Percentiles rank a stretch among this genome's conserved stretches.
phyloP scores from a whole-genome alignment of 2,797 vertebrate species.

The Valencia hispanica region DNA sequence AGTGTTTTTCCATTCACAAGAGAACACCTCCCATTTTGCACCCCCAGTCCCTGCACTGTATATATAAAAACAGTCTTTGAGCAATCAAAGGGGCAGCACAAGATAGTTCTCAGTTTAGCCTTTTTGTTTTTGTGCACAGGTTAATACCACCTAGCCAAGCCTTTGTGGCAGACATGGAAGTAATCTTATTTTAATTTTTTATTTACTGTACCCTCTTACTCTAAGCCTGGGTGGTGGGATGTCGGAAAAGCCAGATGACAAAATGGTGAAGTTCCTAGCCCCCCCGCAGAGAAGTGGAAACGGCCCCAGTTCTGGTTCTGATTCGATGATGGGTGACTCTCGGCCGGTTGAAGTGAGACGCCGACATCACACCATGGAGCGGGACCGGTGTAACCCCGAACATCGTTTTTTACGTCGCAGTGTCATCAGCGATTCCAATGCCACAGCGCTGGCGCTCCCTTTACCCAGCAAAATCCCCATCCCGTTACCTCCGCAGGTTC shows the following conservation, averaged over 20 bases:
- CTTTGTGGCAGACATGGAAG: conserved; percentile 68
- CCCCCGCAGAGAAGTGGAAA: conserved; percentile 86
- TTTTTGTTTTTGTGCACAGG: conserved; percentile 43
- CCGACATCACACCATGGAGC: conserved; percentile 97
- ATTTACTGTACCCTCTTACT: conserved; percentile 58
- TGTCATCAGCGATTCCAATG: conserved; percentile 97
- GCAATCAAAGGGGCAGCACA: conserved; percentile 29
- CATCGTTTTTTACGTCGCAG: conserved; percentile 96
- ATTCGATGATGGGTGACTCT: conserved; percentile 87
- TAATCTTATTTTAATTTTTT: conserved; percentile 66
- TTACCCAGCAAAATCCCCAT: conserved; percentile 85
- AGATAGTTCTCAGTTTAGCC: conserved; percentile 37
- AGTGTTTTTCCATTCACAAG: conserved; percentile 68
- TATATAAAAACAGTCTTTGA: conserved; percentile 69
- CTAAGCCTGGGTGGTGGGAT: conserved; percentile 79
- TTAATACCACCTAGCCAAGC: conserved; percentile 40
- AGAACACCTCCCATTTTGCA: conserved; percentile 72
- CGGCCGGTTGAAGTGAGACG: conserved; percentile 87
- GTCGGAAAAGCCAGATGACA: conserved; percentile 82
- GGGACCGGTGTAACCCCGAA: conserved; percentile 90
- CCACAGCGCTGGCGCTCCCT: conserved; percentile 91
- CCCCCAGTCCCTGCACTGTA: conserved; percentile 54
- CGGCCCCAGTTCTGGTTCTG: conserved; percentile 91
- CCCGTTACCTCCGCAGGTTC: conserved; percentile 71
- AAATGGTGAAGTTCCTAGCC: conserved; percentile 85